Evolutionary conservation across 2,888 invertebrate species (phyloP), one percentile per base, ranked within the genome.

Genomic region (Netelia inedita): DNA sequence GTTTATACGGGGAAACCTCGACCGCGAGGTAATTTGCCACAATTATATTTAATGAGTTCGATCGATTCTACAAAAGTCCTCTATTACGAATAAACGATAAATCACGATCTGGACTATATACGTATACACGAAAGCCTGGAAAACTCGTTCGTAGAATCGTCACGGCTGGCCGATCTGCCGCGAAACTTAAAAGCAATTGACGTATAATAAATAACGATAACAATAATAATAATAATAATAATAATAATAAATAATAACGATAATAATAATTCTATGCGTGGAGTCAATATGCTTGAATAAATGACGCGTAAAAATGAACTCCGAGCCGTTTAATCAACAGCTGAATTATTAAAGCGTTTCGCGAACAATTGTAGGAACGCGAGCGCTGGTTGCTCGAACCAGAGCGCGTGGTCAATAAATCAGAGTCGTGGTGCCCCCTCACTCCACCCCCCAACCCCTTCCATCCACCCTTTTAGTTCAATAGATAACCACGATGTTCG

Each of bases 311-410:
- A 92, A 92, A 92, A 92, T 92, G 90, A 91, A 92, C 90, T 86
- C 88, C 78, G 79, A 79, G 75, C 87, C 90, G 90, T 91, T 92
- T 92, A 92, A 93, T 93, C 92, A 93, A 93, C 92, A 92, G 90
- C 89, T 89, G 90, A 91, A 93, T 92, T 92, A 92, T 93, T 93
- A 91, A 90, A 91, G 88, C 90, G 89, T 90, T 92, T 91, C 89
- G 88, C 88, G 88, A 91, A 91, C 91, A 92, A 92, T 92, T 89
- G 90, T 53, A 79, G 71, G 72, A 74, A 65, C 55, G 55, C 59
- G 66, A 41, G 53, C 72, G 71, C 74, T 53, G 61, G 68, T 73
- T 76, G 65, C 73, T 65, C 82, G 80, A 74, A 72, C 87, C 85
- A 82, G 61, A 79, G 50, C 88, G 85, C 82, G 82, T 85, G 90